Evolutionary conservation across 2,113 vertebrate genomes (phyloP), one percentile per base, ranked within the genome.

Genomic region (Gnathonemus longibarbis): DNA sequence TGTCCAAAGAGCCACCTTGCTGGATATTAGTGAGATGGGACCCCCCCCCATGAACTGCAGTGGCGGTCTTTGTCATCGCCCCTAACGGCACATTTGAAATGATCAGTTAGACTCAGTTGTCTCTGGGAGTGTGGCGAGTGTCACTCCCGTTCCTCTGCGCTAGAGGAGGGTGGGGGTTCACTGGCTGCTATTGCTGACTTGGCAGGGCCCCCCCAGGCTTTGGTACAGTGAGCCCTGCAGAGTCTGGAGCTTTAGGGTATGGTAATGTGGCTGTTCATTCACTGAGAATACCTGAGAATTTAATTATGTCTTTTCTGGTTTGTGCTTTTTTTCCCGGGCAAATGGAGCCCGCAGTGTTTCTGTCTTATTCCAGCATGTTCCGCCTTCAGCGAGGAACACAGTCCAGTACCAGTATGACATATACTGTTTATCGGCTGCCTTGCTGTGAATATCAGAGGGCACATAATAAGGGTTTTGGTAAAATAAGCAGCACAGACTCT

Each of bases 41-140:
- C 52, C 70, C 91, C 66, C 66, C 91, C 52, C 24, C 27, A 35
- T 92, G 90, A 94, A 91, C 92, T 84, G 13, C 52, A 90, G 66
- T 84, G 58, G 84, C 89, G 87, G 49, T 24, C 88, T 90, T 58
- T 89, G 85, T 42, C 91, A 91, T 93, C 27, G 9, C 35, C 24
- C 42, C 15, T n/a, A 50, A 92, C 1, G 21, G 3, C 83, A 88
- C 91, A 90, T 86, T 87, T 49, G 90, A 93, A 92, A 92, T 91
- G 91, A 87, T 90, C 84, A 91, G 90, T 58, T 5, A 31, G 17
- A 52, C 85, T 91, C 89, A 90, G 89, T 9, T 74, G 66, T 1
- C 66, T 27, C 27, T 9, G 3, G 58, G 5, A n/a, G 58, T 66
- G 58, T 66, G 58, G 50, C 3, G 15, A 52, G 50, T 53, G 3